Base-by-base conservation (phyloP, 2,113 vertebrate species). In the Brienomyrus brachyistius region DNA sequence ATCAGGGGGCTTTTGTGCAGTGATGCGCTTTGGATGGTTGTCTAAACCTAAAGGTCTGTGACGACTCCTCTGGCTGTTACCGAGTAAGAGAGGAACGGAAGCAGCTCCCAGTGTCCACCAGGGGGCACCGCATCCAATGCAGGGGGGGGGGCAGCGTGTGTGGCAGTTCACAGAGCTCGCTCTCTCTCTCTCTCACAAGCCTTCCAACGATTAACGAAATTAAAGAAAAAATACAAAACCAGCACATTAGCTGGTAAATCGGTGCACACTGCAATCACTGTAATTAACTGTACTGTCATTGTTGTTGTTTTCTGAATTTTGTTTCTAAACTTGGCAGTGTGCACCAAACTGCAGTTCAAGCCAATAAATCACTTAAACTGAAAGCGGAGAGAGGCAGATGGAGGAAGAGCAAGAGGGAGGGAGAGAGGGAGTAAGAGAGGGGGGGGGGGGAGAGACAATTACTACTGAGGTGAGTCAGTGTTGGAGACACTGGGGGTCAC, bases 401-500 rank as follows among this genome's bases (percentile, higher is more conserved):
- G 48, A 3, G 89, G 88, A 89, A 91, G 56, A 86, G 90, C 89
- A 83, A 90, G 91, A 90, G 91, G 56, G 90, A 90, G 89, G 50
- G 89, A 86, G 19, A 82, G 23, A 52, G 54, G 35, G 88, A 45
- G 62, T 27, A 31, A 77, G 84, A 19, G 62, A 50, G 56, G 52
- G 77, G 51, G 47, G 56, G 77, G 89, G 89, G 88, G 89, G 91
- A 90, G 27, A 62, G 45, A 70, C 82, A 45, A 45, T 88, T 83
- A 91, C 84, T 88, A 90, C 45, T 77, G 88, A 84, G 84, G 47
- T 82, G 85, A 87, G 70, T 70, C 84, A 85, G 56, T 89, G 91
- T 87, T 89, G 51, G 84, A 93, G 90, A 90, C 94, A 94, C 93
- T 92, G 91, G 93, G 94, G 93, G 93, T 92, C 94, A 94, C 95